phyloP scores from a whole-genome alignment of 2,888 invertebrate genomes.

The Latrodectus elegans region DNA sequence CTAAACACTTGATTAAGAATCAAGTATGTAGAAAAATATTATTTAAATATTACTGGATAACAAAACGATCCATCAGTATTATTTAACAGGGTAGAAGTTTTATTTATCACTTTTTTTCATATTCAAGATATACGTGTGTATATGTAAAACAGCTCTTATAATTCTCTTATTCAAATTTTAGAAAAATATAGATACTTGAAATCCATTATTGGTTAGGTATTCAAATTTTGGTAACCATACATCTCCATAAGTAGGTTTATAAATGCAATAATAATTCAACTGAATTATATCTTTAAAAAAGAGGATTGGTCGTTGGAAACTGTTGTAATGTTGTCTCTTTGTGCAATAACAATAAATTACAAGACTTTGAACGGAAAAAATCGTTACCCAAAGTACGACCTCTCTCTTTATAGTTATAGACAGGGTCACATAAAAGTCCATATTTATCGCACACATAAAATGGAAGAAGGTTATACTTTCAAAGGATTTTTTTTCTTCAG shows the following conservation, averaged over 20 bases:
- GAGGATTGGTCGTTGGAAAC: constrained; percentile 19
- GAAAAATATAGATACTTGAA: too few relatives aligned
- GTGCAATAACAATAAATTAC: constrained; percentile 60
- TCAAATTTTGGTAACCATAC: too few relatives aligned
- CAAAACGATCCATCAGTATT: too few relatives aligned
- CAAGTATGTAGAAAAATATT: too few relatives aligned
- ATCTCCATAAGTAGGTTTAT: background rate
- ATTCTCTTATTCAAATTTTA: too few relatives aligned
- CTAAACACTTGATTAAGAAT: too few relatives aligned
- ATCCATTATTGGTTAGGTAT: too few relatives aligned
- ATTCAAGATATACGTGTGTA: too few relatives aligned
- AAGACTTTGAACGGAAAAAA: constrained; percentile 10
- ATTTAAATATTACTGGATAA: too few relatives aligned
- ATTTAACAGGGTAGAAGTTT: too few relatives aligned
- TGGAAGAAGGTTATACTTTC: constrained; percentile 17
- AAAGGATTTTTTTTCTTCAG: constrained; percentile 16
- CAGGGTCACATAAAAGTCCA: constrained; percentile 47
- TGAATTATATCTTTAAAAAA: constrained; percentile 6
- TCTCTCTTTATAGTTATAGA: constrained; percentile 40
- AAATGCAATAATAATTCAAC: constrained; percentile 43
- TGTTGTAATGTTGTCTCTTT: constrained; percentile 23
- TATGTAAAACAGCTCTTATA: too few relatives aligned
- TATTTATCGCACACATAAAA: constrained; percentile 65
- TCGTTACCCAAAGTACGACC: constrained; percentile 17
- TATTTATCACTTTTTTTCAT: too few relatives aligned